Evolutionary conservation across 2,113 vertebrate species (phyloP).

Genomic region (Cygnus buccinator): DNA sequence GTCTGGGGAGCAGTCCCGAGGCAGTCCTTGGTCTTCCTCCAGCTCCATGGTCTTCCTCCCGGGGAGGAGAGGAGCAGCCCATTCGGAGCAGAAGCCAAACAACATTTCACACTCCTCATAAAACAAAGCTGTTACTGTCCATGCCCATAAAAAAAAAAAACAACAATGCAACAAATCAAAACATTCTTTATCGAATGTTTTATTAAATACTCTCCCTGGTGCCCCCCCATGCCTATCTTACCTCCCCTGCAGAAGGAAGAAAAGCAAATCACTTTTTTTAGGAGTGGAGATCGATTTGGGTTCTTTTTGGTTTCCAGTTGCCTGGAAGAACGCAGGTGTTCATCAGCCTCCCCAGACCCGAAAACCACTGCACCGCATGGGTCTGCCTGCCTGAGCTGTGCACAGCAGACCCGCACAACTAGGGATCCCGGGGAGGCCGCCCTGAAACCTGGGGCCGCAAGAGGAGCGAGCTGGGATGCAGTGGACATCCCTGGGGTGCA

Average conservation of each 20-base stretch:
- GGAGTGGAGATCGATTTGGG: not conserved
- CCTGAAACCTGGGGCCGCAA: too few relatives aligned
- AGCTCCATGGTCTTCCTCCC: not conserved
- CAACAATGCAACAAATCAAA: not conserved
- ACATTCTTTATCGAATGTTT: not conserved
- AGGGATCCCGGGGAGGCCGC: too few relatives aligned
- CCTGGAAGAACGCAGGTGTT: not conserved
- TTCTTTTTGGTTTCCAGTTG: not conserved
- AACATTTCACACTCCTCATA: not conserved
- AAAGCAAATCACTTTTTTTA: not conserved
- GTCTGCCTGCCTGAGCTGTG: not conserved
- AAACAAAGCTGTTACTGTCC: not conserved
- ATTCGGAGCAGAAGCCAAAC: not conserved
- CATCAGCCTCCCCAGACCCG: not conserved
- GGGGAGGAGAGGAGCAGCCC: not conserved
- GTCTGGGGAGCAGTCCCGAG: too few relatives aligned
- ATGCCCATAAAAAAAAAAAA: not conserved
- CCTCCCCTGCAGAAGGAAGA: not conserved
- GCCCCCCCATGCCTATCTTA: not conserved
- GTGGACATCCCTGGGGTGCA: too few relatives aligned
- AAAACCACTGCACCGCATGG: rapidly evolving
- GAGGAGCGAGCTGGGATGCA: not conserved
- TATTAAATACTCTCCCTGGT: not conserved
- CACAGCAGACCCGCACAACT: rapidly evolving
- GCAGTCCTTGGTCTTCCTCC: too few relatives aligned